Percentiles rank a stretch among this genome's conserved stretches.
Evolutionary conservation across 2,113 vertebrate genomes (phyloP).

Genomic region (Smithornis capensis): DNA sequence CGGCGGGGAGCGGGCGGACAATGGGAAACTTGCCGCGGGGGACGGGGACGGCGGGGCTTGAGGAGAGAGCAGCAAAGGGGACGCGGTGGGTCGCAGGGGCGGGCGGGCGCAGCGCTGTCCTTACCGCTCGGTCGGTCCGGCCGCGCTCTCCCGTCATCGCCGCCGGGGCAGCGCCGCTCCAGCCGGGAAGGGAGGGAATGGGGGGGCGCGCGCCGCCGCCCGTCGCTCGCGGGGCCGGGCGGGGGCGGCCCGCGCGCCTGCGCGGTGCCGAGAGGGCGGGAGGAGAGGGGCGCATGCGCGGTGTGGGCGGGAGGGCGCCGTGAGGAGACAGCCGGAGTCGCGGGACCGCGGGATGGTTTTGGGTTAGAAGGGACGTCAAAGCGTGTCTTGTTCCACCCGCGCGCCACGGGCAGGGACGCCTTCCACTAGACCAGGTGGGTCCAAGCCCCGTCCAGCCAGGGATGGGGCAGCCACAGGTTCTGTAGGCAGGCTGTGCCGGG

Average conservation of each 20-base stretch:
- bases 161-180: neutral
- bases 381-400: neutral
- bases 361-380: too few species aligned
- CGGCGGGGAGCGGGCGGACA: neutral
- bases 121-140: neutral
- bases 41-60: too few species aligned
- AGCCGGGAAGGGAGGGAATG: too few species aligned
- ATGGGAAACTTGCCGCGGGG: neutral
- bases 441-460: neutral
- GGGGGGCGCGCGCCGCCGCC: neutral
- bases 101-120: neutral
- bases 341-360: accelerated
- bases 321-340: neutral
- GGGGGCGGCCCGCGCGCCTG: neutral
- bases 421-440: accelerated
- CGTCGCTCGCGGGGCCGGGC: neutral
- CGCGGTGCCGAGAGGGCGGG: neutral
- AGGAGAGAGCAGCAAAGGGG: too few species aligned
- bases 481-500: neutral
- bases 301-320: too few species aligned
- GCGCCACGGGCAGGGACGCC: too few species aligned
- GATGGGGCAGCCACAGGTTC: too few species aligned
- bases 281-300: too few species aligned
- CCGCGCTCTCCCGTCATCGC: neutral
- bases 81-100: neutral